Evolutionary conservation across 1,140 invertebrate genomes (phyloP).

Genomic region (Drosophila athabasca): DNA sequence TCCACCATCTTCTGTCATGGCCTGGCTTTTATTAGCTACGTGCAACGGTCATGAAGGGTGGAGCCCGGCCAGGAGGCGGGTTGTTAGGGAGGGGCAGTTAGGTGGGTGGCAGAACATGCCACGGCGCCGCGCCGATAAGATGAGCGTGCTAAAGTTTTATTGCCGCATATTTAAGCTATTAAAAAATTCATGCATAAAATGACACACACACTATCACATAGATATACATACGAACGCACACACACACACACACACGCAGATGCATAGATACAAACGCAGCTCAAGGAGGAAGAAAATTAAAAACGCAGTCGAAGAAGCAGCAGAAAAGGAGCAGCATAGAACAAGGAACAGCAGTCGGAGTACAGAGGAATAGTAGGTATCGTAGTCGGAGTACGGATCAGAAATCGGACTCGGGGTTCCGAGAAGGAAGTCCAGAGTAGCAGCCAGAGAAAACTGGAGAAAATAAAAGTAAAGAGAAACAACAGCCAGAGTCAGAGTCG

Average conservation of each 20-base stretch:
- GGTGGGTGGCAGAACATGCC: constrained; percentile 48
- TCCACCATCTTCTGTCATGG: constrained; percentile 31
- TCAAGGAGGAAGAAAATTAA: constrained; percentile 64
- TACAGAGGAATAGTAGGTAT: background rate
- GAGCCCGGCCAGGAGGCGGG: background rate
- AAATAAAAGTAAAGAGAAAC: background rate
- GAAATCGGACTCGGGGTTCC: too few species aligned
- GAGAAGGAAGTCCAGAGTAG: too few species aligned
- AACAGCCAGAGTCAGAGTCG: constrained; percentile 3
- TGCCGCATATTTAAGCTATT: constrained; percentile 82
- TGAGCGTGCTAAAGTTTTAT: constrained; percentile 81
- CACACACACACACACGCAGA: constrained; percentile 1
- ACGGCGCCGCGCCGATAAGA: constrained; percentile 70
- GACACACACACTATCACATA: constrained; percentile 52
- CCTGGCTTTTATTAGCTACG: constrained; percentile 74
- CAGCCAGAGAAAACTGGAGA: background rate
- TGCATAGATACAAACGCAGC: constrained; percentile 4
- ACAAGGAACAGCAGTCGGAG: background rate
- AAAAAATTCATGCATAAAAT: constrained; percentile 82
- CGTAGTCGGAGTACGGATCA: background rate
- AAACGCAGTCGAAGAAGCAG: constrained; percentile 46
- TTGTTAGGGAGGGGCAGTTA: constrained; percentile 1
- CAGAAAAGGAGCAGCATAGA: constrained; percentile 1
- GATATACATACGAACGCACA: constrained; percentile 17
- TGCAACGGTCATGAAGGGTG: constrained; percentile 48